Percentiles rank a stretch among this genome's conserved stretches.
phyloP scores from a whole-genome alignment of 2,797 vertebrate species.

The Lemur catta region DNA sequence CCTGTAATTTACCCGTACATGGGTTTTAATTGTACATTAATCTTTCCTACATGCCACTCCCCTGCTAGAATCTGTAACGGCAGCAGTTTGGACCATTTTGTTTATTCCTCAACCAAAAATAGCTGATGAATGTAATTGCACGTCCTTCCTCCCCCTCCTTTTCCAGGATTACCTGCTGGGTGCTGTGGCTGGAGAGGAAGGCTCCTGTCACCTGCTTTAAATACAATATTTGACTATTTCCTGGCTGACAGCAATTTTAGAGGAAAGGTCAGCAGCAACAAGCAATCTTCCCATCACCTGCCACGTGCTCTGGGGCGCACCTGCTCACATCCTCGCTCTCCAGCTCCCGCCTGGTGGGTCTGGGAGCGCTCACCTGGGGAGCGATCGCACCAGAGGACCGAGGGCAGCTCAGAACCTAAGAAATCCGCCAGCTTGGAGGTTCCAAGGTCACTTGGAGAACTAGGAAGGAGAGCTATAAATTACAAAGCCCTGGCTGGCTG shows the following conservation, averaged over 20 bases:
- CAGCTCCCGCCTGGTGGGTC: neutral
- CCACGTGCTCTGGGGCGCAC: neutral
- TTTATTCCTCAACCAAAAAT: slow-evolving; percentile 74
- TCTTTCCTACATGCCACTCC: slow-evolving; percentile 75
- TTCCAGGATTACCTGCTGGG: slow-evolving; percentile 65
- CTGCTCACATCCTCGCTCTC: neutral
- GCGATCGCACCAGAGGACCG: accelerated
- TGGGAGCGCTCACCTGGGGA: accelerated
- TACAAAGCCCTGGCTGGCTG: slow-evolving; percentile 83
- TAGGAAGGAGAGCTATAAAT: slow-evolving; percentile 80
- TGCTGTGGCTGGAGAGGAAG: slow-evolving; percentile 67
- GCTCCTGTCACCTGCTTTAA: slow-evolving; percentile 71
- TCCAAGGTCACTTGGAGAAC: slow-evolving; percentile 81
- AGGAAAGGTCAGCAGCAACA: slow-evolving; percentile 37
- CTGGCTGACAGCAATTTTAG: slow-evolving; percentile 47
- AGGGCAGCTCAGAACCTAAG: neutral
- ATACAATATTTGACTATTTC: slow-evolving; percentile 56
- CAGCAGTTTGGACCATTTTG: slow-evolving; percentile 76
- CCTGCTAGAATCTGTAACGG: slow-evolving; percentile 73
- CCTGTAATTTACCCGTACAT: slow-evolving; percentile 65
- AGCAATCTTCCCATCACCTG: neutral
- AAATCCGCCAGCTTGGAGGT: slow-evolving; percentile 52
- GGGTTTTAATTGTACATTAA: slow-evolving; percentile 69
- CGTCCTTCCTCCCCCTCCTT: slow-evolving; percentile 40
- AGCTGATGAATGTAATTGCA: slow-evolving; percentile 71